A percentile compares a stretch with the other conserved stretches of the same genome.
Evolutionary conservation across 2,888 invertebrate species (phyloP).

Genomic region (Tipula lateralis): DNA sequence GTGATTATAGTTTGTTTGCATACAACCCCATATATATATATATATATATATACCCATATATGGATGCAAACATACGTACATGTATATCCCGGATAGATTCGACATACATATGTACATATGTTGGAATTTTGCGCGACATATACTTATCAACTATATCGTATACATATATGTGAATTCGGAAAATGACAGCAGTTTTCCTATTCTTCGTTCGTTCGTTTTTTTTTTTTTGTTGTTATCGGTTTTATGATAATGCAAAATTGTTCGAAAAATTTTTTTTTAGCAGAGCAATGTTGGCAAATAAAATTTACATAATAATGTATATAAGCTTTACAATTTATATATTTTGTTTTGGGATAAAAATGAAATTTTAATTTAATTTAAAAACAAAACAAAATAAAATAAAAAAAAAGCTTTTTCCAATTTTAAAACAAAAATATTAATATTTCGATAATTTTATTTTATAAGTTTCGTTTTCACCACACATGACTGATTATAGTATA

Average conservation of each 20-base stretch:
- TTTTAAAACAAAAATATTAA: background rate
- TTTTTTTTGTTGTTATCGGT: background rate
- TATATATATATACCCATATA: background rate
- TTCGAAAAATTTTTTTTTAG: no score
- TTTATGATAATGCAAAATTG: no score
- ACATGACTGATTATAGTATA: background rate
- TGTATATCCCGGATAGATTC: background rate
- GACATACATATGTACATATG: background rate
- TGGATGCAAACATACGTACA: background rate
- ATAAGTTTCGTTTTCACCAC: background rate
- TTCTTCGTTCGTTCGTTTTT: background rate
- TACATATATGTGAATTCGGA: background rate
- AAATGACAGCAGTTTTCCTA: background rate
- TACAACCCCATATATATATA: no score
- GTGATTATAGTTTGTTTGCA: background rate
- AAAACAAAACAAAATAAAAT: background rate
- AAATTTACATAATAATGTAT: background rate
- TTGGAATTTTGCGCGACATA: background rate
- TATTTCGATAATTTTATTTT: background rate
- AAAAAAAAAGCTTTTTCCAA: background rate
- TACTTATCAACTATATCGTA: background rate
- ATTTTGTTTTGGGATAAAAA: background rate
- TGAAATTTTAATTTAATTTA: background rate
- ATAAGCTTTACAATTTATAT: conserved; percentile 11
- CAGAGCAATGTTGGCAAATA: background rate